Percentiles rank a stretch among this genome's conserved stretches.
Evolutionary conservation across 1,140 invertebrate species (phyloP).

Genomic region (Hormaphis cornu): DNA sequence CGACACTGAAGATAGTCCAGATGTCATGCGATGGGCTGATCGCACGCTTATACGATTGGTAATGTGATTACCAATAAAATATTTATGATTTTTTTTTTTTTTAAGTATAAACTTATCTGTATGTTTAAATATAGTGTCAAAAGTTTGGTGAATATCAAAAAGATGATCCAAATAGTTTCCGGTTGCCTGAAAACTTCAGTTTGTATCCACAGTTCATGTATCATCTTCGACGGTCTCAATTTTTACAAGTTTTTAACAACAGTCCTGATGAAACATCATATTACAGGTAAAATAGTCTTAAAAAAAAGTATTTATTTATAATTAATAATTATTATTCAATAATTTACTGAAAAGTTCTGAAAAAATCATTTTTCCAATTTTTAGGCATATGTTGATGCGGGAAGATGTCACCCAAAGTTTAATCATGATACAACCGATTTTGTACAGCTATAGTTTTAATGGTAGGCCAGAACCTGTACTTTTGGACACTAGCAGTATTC

Average conservation of each 20-base stretch:
- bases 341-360: no score
- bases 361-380: slow-evolving; percentile 42
- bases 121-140: slow-evolving; percentile 69
- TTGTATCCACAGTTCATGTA: slow-evolving; percentile 99
- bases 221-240: slow-evolving; percentile 93
- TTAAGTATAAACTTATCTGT: slow-evolving; percentile 1
- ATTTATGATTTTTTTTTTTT: slow-evolving; percentile 11
- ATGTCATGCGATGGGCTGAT: slow-evolving; percentile 96
- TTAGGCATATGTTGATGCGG: slow-evolving; percentile 88
- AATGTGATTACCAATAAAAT: no score
- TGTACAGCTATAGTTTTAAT: slow-evolving; percentile 97
- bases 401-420: slow-evolving; percentile 95
- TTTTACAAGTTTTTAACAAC: slow-evolving; percentile 99
- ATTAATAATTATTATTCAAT: no score
- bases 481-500: slow-evolving; percentile 93
- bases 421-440: slow-evolving; percentile 98
- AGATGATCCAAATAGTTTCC: slow-evolving; percentile 93
- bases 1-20: slow-evolving; percentile 90
- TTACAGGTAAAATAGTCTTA: slow-evolving; percentile 62
- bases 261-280: slow-evolving; percentile 99
- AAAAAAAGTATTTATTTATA: slow-evolving; percentile 30
- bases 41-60: slow-evolving; percentile 94
- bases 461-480: slow-evolving; percentile 96
- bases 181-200: slow-evolving; percentile 91
- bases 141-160: slow-evolving; percentile 98